Base-by-base conservation (phyloP, 2,888 invertebrate genomes). In the Leptinotarsa juncta region DNA sequence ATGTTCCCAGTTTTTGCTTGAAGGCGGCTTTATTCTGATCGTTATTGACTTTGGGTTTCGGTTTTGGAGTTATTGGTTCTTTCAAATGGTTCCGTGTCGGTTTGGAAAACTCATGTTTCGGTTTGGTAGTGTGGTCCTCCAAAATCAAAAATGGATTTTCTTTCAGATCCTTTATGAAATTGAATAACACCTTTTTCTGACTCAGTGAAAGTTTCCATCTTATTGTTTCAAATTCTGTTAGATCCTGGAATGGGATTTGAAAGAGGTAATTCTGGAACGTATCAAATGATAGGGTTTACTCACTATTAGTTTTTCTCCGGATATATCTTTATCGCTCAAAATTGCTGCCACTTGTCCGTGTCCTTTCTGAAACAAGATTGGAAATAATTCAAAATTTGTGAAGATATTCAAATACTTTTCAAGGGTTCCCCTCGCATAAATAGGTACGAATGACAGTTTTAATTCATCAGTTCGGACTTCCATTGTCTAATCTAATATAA, bases 251-350 rank as follows among this genome's bases (percentile, higher is more conserved):
- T 57, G 15, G n/a, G 48, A 50, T 71, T 48, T 10, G 42, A 42
- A 10, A 42, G 42, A 42, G 2, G 42, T 10, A 12, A 42, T 42
- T 42, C 42, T 42, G 10, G 3, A 10, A 42, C 3, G 0, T 42
- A 10, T 10, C n/a, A 4, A 62, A 10, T 53, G 51, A 66, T 42
- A 60, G 14, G n/a, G 15, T 60, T 14, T 72, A 74, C 78, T 81
- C 76, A 82, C 82, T 71, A 82, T 72, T 72, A 82, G 78, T 67
- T 66, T 77, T 14, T 73, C 57, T 14, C 81, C 83, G 65, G 81
- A 76, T 16, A 81, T 69, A 60, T 78, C 74, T 65, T 72, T 77
- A 26, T 70, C 65, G 26, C 51, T 48, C 12, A 81, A 72, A 26
- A 81, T 70, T 5, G 71, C 70, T 26, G 73, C 77, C 67, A 79